These are phyloP conservation scores for Sylvilagus bachmani DNA, from an alignment of 2,113 vertebrate genomes.

Conservation along the genomic window DNA sequence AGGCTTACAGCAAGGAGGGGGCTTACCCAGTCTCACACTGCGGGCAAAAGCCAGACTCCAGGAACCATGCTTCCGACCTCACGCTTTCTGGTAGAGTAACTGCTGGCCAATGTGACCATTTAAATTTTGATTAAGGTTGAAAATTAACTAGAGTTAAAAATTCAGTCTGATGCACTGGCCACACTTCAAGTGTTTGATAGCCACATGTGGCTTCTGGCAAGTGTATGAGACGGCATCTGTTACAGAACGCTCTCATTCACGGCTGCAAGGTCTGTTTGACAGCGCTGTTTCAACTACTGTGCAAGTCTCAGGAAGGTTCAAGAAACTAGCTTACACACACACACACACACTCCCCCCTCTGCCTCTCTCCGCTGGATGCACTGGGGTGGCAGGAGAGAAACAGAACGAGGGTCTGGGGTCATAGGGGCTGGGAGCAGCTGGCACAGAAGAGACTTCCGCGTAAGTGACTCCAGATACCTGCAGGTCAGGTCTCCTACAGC, in stretches of 20 bases:
- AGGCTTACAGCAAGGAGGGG: not conserved
- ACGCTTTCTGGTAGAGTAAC: not conserved
- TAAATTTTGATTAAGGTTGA: not conserved
- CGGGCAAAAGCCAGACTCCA: not conserved
- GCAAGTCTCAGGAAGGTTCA: not conserved
- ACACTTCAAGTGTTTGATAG: not conserved
- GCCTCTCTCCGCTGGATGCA: not conserved
- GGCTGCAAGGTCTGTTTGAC: not conserved
- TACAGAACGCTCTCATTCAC: not conserved
- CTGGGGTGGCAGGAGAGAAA: not conserved
- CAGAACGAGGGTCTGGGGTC: not conserved
- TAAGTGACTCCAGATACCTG: not conserved
- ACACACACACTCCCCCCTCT: not conserved
- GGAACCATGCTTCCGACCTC: not conserved
- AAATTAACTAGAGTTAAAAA: slow-evolving; percentile 2
- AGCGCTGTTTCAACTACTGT: not conserved
- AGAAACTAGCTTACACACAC: not conserved
- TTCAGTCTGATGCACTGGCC: not conserved
- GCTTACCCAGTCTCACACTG: not conserved
- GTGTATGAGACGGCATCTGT: not conserved
- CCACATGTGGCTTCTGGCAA: not conserved
- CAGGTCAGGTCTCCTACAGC: not conserved
- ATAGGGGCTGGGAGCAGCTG: not conserved
- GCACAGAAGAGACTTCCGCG: not conserved
- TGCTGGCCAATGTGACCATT: not conserved